Percentiles rank a stretch among this genome's conserved stretches.
These are phyloP conservation scores for Pelecanus crispus DNA, from an alignment of 2,113 vertebrate species.

Conservation along the genomic window DNA sequence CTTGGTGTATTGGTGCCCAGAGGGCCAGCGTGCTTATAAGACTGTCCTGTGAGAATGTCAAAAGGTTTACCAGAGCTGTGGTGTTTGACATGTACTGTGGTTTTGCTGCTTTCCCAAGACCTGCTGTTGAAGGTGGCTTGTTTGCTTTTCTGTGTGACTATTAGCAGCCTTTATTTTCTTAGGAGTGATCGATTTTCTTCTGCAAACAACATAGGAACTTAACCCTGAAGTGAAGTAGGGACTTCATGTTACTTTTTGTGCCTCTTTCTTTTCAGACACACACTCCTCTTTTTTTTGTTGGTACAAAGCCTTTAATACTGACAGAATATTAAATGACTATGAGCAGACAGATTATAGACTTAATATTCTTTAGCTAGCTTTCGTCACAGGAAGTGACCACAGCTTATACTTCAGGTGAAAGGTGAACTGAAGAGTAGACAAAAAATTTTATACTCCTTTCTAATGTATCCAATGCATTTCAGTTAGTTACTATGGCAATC, in stretches of 20 bases:
- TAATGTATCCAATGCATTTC: neutral
- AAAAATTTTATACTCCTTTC: neutral
- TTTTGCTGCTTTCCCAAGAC: neutral
- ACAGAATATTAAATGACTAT: neutral
- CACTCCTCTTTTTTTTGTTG: neutral
- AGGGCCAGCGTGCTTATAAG: neutral
- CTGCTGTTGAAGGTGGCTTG: neutral
- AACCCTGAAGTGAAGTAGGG: neutral
- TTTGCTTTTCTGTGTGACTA: neutral
- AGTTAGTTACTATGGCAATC: slow-evolving; percentile 42
- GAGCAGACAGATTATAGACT: neutral
- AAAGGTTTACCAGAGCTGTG: neutral
- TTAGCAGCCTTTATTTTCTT: neutral
- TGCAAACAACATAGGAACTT: neutral
- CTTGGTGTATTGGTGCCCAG: neutral
- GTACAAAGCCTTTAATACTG: neutral
- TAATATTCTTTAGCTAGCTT: neutral
- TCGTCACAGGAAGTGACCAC: neutral
- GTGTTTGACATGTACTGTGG: neutral
- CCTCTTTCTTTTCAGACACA: neutral
- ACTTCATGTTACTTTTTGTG: neutral
- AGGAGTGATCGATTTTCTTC: neutral
- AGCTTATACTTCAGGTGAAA: neutral
- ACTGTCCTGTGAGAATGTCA: neutral
- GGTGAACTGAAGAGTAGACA: neutral